Base-by-base conservation (phyloP, 2,113 vertebrate species). In the Mixornis gularis region DNA sequence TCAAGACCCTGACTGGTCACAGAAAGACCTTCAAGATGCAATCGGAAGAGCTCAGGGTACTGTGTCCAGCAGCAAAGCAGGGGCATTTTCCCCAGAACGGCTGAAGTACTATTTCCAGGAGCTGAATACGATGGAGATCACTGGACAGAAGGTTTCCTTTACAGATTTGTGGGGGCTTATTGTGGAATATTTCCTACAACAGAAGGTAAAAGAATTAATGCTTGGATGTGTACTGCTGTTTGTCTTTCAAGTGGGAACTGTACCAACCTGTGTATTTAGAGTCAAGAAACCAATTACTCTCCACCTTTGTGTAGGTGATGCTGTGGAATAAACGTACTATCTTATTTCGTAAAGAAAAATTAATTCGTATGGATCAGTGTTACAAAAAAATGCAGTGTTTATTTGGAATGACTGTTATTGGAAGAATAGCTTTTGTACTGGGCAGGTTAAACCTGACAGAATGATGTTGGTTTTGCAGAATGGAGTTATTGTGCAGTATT, bases 101-200 rank as follows among this genome's bases (percentile, higher is more conserved):
- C 90, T 98, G 22, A 84, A 80, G 7, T 98, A 98, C 74, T 99
- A 98, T 65, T 77, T 76, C 19, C 71, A 96, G 87, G 97, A 98
- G 79, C 85, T 98, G 78, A 79, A 85, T 43, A 43, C 92, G 24
- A 97, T 97, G 93, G 96, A 97, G 72, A 89, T 69, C 4, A 91
- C 90, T 1, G 97, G 98, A 32, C 94, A 94, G 41, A 85, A 71
- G 0, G 87, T 95, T 80, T 98, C 98, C 59, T 95, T 98, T 49
- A 93, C 98, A 5, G 98, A 99, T 84, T 84, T 98, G 60, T 98
- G 97, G 97, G 98, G 98, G 32, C 98, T 99, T 70, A 83, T 98
- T 41, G 62, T 98, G 26, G 98, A 99, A 55, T 97, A 98, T 68
- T 96, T 98, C 65, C 95, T 98, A 13, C 95, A 98, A 59, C 97